Evolutionary conservation across 2,888 invertebrate genomes (phyloP).

Genomic region (Trissolcus brochymenae): DNA sequence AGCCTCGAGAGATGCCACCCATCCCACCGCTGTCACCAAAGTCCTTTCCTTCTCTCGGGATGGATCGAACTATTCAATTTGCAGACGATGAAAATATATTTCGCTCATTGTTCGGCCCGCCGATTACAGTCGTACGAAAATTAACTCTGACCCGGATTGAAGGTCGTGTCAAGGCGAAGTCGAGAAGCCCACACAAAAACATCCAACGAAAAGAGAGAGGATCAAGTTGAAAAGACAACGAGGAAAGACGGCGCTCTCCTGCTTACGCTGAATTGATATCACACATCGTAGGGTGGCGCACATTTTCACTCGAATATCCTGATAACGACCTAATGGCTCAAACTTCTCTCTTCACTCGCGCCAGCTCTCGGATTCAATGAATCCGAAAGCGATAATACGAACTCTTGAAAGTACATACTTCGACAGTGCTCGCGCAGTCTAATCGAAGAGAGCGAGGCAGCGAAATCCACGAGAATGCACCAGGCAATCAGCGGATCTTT

Average conservation of each 20-base stretch:
- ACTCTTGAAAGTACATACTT: constrained; percentile 62
- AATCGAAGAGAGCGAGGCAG: constrained; percentile 50
- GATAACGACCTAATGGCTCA: constrained; percentile 70
- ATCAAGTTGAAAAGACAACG: constrained; percentile 42
- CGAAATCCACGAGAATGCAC: constrained; percentile 43
- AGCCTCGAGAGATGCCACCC: constrained; percentile 41
- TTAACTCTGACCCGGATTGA: constrained; percentile 21
- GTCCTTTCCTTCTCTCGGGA: constrained; percentile 29
- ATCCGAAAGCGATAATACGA: constrained; percentile 72
- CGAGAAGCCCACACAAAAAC: constrained; percentile 20
- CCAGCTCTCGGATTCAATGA: constrained; percentile 69
- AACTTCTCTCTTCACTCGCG: constrained; percentile 63
- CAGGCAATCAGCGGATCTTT: constrained; percentile 15
- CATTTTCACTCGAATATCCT: constrained; percentile 70
- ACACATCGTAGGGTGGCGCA: constrained; percentile 68
- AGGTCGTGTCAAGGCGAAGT: constrained; percentile 18
- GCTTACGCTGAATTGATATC: constrained; percentile 63
- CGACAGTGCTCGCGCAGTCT: constrained; percentile 37
- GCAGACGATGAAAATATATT: constrained; percentile 34
- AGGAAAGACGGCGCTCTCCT: constrained; percentile 26
- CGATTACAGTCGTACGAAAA: constrained; percentile 20
- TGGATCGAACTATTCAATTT: constrained; percentile 45
- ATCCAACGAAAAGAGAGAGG: constrained; percentile 5
- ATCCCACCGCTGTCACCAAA: constrained; percentile 23
- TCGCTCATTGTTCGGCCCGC: constrained; percentile 20